A percentile compares a stretch with the other conserved stretches of the same genome.
These are phyloP conservation scores for Leptogaster cylindrica DNA, from an alignment of 2,888 invertebrate species.

Conservation along the genomic window DNA sequence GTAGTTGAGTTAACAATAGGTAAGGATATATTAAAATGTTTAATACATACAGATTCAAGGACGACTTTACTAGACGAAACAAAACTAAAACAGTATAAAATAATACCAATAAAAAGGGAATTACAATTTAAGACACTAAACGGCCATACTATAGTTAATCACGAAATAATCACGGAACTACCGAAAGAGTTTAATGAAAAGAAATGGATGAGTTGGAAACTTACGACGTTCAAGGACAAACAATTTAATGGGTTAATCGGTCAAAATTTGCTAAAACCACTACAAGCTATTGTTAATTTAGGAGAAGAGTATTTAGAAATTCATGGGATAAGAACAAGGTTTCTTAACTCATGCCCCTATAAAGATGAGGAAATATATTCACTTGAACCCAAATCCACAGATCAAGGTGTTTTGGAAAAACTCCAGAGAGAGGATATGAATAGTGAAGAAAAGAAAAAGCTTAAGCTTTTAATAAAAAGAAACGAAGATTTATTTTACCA, in stretches of 20 bases:
- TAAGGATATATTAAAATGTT: conserved; percentile 38
- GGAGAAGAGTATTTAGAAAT: conserved; percentile 28
- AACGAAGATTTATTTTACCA: conserved; percentile 41
- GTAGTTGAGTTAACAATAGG: conserved; percentile 45
- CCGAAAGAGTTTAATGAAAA: conserved; percentile 46
- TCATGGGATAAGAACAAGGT: conserved; percentile 22
- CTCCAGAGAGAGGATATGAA: conserved; percentile 12
- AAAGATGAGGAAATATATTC: conserved; percentile 1
- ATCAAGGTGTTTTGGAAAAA: conserved; percentile 19
- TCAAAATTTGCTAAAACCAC: conserved; percentile 43
- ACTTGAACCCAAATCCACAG: neutral
- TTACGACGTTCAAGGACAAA: conserved; percentile 44
- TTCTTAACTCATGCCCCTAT: conserved; percentile 2
- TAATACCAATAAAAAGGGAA: conserved; percentile 10
- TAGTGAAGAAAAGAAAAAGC: neutral
- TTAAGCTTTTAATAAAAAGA: conserved; percentile 27
- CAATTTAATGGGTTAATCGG: conserved; percentile 37
- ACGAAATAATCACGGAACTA: conserved; percentile 46
- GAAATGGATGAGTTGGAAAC: conserved; percentile 48
- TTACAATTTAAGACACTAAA: conserved; percentile 45
- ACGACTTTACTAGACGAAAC: conserved; percentile 44
- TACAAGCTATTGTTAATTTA: conserved; percentile 44
- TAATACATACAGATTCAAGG: conserved; percentile 48
- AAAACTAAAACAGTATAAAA: conserved; percentile 44
- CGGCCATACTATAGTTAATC: conserved; percentile 41